Evolutionary conservation across 1,140 invertebrate species (phyloP), one percentile per base, ranked within the genome.

Genomic region (Cydia amplana): DNA sequence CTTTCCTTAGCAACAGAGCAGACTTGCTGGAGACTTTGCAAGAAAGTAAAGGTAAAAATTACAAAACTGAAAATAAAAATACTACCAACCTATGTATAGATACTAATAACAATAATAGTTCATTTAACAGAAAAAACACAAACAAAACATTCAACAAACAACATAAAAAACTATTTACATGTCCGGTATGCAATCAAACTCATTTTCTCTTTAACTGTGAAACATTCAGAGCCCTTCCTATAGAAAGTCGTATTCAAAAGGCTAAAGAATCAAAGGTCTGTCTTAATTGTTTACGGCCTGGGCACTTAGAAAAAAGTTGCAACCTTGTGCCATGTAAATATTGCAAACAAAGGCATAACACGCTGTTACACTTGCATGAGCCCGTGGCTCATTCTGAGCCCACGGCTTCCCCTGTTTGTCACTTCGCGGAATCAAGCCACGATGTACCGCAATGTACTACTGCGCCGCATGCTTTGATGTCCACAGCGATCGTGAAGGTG

Each of bases 401-500:
- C 51, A 12, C 72, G 32, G 12, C n/a, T 32, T n/a, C 72, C n/a
- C 14, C 43, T 23, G 32, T 25, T 60, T 63, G 72, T 55, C 73
- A 73, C 18, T 10, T 73, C 20, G 72, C 51, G 25, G 36, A 43
- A 9, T 49, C 72, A 32, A 40, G 9, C n/a, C 20, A 67, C 25
- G 18, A 20, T 28, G 28, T 28, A n/a, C 55, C n/a, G 65, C 73
- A 78, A 51, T 18, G 64, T 77, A 78, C 79, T 79, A 74, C 72
- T 49, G 25, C 74, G 64, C 60, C 67, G 20, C 18, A 75, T 74
- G 72, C 78, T 32, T 79, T 78, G 55, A 75, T 84, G 23, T 82
- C 79, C 77, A 84, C 81, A 82, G 83, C 83, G 10, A 14, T 79
- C 51, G 80, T 84, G 78, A 75, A 75, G 14, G 80, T 80, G 51